Percentiles rank a stretch among this genome's conserved stretches.
These are phyloP conservation scores for Gracilinanus agilis DNA, from an alignment of 2,113 vertebrate genomes.

Conservation along the genomic window DNA sequence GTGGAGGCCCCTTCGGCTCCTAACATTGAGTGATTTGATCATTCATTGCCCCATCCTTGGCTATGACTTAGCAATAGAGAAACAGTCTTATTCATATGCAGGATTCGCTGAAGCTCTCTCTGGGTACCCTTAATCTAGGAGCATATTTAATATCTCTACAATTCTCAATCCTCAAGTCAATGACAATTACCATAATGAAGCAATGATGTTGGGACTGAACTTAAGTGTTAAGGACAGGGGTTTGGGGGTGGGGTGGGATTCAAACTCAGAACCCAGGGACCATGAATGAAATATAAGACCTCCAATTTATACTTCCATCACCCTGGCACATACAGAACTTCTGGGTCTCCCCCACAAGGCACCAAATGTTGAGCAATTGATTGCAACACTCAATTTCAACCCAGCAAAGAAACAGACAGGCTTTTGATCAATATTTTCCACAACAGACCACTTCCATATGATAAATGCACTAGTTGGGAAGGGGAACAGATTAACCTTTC, in stretches of 20 bases:
- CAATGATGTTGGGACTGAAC: neutral
- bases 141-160: neutral
- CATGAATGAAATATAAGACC: neutral
- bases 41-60: neutral
- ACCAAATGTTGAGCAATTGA: slow-evolving; percentile 63
- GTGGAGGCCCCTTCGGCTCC: neutral
- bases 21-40: neutral
- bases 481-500: slow-evolving; percentile 86
- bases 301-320: neutral
- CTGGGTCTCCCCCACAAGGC: neutral
- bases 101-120: neutral
- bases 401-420: slow-evolving; percentile 81
- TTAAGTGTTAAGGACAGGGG: neutral
- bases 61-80: neutral
- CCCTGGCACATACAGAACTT: accelerated
- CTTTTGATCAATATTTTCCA: slow-evolving; percentile 87
- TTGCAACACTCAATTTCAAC: slow-evolving; percentile 77
- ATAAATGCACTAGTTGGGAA: slow-evolving; percentile 85
- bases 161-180: neutral
- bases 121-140: neutral
- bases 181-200: neutral
- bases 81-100: neutral
- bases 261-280: neutral
- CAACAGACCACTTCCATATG: slow-evolving; percentile 85
- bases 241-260: neutral